phyloP scores from a whole-genome alignment of 1,140 invertebrate species.

The Chionoecetes opilio region DNA sequence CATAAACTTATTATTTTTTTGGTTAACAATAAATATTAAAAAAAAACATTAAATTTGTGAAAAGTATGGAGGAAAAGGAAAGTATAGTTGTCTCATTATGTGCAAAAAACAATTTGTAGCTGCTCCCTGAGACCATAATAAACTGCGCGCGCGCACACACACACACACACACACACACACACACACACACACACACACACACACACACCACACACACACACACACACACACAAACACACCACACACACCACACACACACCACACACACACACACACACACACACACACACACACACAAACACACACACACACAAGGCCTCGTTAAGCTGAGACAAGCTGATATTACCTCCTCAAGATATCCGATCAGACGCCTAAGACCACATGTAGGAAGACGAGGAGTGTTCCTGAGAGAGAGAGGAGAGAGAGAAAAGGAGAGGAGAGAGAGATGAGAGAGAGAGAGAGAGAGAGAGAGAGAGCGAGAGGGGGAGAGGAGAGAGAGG shows the following conservation, averaged over 20 bases:
- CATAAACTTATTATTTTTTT: no score
- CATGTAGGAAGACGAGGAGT: not conserved
- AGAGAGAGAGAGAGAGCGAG: constrained; percentile 6
- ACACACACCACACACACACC: not conserved
- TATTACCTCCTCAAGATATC: constrained; percentile 9
- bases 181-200: not conserved
- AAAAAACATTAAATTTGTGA: not conserved
- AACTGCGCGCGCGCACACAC: no score
- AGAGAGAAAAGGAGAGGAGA: not conserved
- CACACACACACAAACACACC: not conserved
- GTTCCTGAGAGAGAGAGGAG: not conserved
- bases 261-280: not conserved
- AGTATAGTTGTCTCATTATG: not conserved
- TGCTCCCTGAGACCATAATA: no score
- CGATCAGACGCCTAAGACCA: constrained; percentile 14
- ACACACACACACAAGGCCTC: not conserved
- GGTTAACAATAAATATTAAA: not conserved
- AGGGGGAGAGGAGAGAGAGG: not conserved
- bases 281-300: not conserved
- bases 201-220: not conserved
- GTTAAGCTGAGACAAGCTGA: not conserved
- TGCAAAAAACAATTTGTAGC: no score
- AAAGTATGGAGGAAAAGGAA: not conserved
- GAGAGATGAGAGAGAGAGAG: not conserved
- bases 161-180: not conserved